phyloP scores from a whole-genome alignment of 2,888 invertebrate species.

The Troides aeacus region DNA sequence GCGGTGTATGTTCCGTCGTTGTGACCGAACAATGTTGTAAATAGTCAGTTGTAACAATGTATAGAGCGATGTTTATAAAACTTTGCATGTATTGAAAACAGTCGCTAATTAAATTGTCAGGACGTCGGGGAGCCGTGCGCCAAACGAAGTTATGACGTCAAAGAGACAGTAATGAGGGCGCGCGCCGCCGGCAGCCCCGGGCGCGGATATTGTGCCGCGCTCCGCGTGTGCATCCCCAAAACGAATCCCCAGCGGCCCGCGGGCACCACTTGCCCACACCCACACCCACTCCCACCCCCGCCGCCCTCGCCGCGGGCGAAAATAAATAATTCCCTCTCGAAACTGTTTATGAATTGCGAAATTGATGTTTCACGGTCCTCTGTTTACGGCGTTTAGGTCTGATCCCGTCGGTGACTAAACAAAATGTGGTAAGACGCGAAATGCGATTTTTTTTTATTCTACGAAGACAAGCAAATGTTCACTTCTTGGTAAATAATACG shows the following conservation, averaged over 20 bases:
- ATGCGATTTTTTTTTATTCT: too few species aligned
- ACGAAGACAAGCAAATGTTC: too few species aligned
- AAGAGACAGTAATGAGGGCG: conserved; percentile 37
- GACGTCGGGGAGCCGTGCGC: not conserved
- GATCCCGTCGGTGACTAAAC: too few species aligned
- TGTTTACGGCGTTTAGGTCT: conserved; percentile 5
- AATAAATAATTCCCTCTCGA: conserved; percentile 58
- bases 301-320: conserved; percentile 39
- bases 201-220: conserved; percentile 69
- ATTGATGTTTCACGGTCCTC: conserved; percentile 41
- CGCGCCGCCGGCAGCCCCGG: conserved; percentile 51
- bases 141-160: conserved; percentile 37
- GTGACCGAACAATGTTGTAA: too few species aligned
- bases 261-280: conserved; percentile 30
- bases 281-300: too few species aligned
- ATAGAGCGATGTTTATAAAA: not conserved
- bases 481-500: too few species aligned
- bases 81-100: not conserved
- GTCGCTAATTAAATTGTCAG: conserved; percentile 8
- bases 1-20: too few species aligned
- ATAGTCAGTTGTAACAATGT: too few species aligned
- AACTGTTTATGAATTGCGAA: conserved; percentile 56
- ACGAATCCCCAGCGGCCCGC: conserved; percentile 35
- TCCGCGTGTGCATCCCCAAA: conserved; percentile 39
- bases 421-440: too few species aligned